phyloP scores from a whole-genome alignment of 92 coral and sea anemone species.

The Porites divaricata region DNA sequence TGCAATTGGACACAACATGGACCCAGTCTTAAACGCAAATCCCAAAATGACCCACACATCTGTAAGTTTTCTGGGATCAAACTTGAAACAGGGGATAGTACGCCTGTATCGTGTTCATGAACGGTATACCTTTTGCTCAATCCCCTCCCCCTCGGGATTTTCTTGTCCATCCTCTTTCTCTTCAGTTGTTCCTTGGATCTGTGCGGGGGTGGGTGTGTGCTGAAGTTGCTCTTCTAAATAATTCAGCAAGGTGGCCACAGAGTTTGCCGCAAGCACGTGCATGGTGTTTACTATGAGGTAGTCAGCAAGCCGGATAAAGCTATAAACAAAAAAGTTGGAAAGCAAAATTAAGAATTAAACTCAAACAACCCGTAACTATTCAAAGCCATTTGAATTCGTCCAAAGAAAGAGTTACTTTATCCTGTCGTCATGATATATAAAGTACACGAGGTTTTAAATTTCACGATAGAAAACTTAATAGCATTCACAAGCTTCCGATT shows the following conservation, averaged over 20 bases:
- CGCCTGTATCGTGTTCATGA: neutral
- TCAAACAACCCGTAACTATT: no score
- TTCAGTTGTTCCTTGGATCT: conserved; percentile 70
- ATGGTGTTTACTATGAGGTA: conserved; percentile 98
- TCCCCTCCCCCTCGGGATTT: conserved; percentile 32
- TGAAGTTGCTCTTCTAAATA: conserved; percentile 96
- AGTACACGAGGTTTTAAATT: no score
- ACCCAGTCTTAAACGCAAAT: no score
- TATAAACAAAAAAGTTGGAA: conserved; percentile 6
- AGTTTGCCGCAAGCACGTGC: conserved; percentile 99
- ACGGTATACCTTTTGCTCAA: conserved; percentile 53
- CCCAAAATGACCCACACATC: no score
- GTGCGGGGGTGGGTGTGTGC: conserved; percentile 78
- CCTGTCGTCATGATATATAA: no score
- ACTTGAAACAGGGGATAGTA: no score
- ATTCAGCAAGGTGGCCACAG: conserved; percentile 97
- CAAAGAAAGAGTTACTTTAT: no score
- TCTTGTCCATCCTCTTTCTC: conserved; percentile 64
- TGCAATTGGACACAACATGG: no score
- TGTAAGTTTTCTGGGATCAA: no score
- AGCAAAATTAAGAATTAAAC: neutral
- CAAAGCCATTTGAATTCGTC: no score
- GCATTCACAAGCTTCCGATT: no score
- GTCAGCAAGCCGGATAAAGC: conserved; percentile 99
- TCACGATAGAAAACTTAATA: no score